phyloP scores from a whole-genome alignment of 2,113 vertebrate species.

The Festucalex cinctus region DNA sequence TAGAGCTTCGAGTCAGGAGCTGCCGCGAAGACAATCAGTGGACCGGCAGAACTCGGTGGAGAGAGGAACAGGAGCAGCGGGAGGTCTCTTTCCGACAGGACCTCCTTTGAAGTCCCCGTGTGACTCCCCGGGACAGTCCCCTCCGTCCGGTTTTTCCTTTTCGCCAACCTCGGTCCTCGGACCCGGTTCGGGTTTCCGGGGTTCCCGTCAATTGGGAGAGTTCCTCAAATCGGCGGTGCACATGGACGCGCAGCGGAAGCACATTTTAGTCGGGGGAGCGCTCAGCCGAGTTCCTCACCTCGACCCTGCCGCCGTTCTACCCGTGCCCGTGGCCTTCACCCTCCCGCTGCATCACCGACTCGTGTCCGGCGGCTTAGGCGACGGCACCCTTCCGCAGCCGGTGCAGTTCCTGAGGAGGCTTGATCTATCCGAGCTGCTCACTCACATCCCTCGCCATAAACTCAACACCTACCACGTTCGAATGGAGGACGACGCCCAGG shows the following conservation, averaged over 20 bases:
- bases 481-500: constrained; percentile 97
- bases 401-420: constrained; percentile 94
- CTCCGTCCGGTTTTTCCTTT: constrained; percentile 85
- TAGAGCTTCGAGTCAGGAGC: constrained; percentile 82
- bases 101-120: constrained; percentile 79
- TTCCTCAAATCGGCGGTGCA: constrained; percentile 94
- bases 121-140: constrained; percentile 89
- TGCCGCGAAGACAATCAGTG: constrained; percentile 84
- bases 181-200: constrained; percentile 72
- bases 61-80: constrained; percentile 60
- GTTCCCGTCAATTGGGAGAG: constrained; percentile 90
- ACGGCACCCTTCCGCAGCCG: constrained; percentile 63
- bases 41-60: constrained; percentile 93
- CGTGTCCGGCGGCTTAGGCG: constrained; percentile 67
- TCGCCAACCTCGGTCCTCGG: constrained; percentile 75
- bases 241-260: constrained; percentile 87
- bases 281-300: constrained; percentile 75
- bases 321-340: constrained; percentile 66
- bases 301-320: constrained; percentile 74
- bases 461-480: constrained; percentile 97
- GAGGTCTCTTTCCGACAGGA: constrained; percentile 58
- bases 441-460: constrained; percentile 93
- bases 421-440: constrained; percentile 93
- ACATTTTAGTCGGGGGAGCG: constrained; percentile 71
- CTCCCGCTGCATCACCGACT: constrained; percentile 76